Percentiles rank a stretch among this genome's conserved stretches.
phyloP scores from a whole-genome alignment of 2,888 invertebrate species.

The Drosophila lutescens region DNA sequence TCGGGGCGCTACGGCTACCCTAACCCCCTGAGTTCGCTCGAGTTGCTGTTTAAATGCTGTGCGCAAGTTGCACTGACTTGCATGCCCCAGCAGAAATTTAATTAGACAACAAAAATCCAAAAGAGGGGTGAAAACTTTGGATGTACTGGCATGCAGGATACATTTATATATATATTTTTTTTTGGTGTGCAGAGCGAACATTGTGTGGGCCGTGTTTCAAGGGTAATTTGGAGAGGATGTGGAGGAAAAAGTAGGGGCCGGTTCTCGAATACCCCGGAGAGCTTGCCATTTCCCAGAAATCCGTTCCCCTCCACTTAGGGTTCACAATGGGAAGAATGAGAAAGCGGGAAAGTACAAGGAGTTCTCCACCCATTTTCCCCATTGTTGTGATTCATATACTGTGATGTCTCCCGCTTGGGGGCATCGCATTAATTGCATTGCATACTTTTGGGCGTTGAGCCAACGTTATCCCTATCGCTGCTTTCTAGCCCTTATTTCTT shows the following conservation, averaged over 20 bases:
- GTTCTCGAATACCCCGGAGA: slow-evolving; percentile 16
- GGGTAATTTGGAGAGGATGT: slow-evolving; percentile 57
- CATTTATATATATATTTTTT: slow-evolving; percentile 36
- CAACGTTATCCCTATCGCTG: slow-evolving; percentile 26
- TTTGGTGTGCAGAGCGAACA: slow-evolving; percentile 28
- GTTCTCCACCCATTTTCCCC: slow-evolving; percentile 47
- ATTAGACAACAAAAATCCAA: slow-evolving; percentile 73
- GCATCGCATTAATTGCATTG: slow-evolving; percentile 76
- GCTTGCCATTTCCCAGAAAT: slow-evolving; percentile 17
- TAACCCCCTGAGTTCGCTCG: slow-evolving; percentile 32
- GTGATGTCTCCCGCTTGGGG: slow-evolving; percentile 47
- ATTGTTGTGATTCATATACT: slow-evolving; percentile 44
- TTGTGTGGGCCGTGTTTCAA: slow-evolving; percentile 66
- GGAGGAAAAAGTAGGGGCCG: background rate
- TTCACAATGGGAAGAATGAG: slow-evolving; percentile 8
- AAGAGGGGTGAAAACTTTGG: slow-evolving; percentile 13
- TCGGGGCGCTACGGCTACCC: background rate
- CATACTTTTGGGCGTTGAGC: slow-evolving; percentile 63
- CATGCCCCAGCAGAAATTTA: slow-evolving; percentile 60
- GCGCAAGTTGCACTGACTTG: slow-evolving; percentile 49
- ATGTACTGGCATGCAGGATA: slow-evolving; percentile 46
- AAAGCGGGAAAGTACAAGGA: slow-evolving; percentile 31
- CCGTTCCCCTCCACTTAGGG: slow-evolving; percentile 8
- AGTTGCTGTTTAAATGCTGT: slow-evolving; percentile 69
- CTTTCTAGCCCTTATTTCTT: slow-evolving; percentile 31